These are phyloP conservation scores for Epistrophe grossulariae DNA, from an alignment of 2,888 invertebrate genomes.

Conservation along the genomic window DNA sequence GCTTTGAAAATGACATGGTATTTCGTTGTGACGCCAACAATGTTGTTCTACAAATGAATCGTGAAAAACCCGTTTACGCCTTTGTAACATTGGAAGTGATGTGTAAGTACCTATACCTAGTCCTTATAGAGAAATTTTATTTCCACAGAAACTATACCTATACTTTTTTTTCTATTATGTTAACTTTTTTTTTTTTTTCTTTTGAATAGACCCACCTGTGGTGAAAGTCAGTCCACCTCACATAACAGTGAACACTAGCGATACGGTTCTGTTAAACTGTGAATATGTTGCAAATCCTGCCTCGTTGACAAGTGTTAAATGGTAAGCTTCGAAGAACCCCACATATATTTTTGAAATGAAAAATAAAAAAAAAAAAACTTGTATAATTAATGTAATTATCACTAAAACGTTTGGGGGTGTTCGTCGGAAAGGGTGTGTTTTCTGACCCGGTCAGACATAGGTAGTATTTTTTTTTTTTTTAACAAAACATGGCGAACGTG, in stretches of 20 bases:
- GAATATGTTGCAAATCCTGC: conserved; percentile 95
- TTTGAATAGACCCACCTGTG: conserved; percentile 90
- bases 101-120: conserved; percentile 89
- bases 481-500: conserved; percentile 36
- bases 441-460: background rate
- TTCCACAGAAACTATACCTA: background rate
- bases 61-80: conserved; percentile 90
- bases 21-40: conserved; percentile 93
- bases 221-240: conserved; percentile 90
- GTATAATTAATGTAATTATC: conserved; percentile 67
- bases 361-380: conserved; percentile 14
- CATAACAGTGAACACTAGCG: conserved; percentile 91
- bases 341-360: background rate
- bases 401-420: conserved; percentile 22
- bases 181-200: conserved; percentile 67
- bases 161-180: background rate
- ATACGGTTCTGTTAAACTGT: conserved; percentile 90
- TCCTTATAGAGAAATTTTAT: background rate
- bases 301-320: conserved; percentile 89
- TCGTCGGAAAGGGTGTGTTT: conserved; percentile 16
- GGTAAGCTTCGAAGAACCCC: conserved; percentile 85
- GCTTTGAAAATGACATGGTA: conserved; percentile 91
- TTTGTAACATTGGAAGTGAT: conserved; percentile 91
- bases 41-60: conserved; percentile 89
- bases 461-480: background rate